Base-by-base conservation (phyloP, 2,888 invertebrate genomes). In the Craniophora ligustri region DNA sequence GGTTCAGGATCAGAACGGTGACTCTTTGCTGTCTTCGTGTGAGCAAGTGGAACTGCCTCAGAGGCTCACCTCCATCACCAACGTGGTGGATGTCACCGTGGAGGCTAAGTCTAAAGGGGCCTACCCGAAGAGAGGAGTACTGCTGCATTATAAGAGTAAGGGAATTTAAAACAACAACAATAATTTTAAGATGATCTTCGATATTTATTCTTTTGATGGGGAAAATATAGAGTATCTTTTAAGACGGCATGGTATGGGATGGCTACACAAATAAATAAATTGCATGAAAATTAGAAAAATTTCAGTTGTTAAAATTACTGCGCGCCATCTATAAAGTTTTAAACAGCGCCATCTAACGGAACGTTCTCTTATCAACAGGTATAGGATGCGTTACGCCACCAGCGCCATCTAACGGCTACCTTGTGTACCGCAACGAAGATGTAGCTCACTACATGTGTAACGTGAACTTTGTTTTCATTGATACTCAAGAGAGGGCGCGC, bases 371-470 rank as follows among this genome's bases (percentile, higher is more conserved):
- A 23, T 18, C 74, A 72, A 41, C 87, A 96, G 96, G 95, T 79
- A 84, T 96, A 54, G 96, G 96, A 47, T 97, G 97, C 81, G 94
- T 95, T 10, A 95, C 95, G 21, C 90, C 95, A 23, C 76, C 88
- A 75, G 88, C 95, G 77, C 97, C 97, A 74, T 92, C 94, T 81
- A 94, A 95, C 85, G 96, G 96, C 38, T 95, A 95, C 81, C 82
- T 96, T 10, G 95, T 95, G 76, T 95, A 95, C 84, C 94, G 95
- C 73, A 96, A 95, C 72, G 93, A 94, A 51, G 94, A 95, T 32
- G 91, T 94, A 38, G 96, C 95, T 23, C 95, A 95, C 75, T 96
- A 95, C 87, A 94, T 95, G 86, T 97, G 97, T 86, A 95, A 95
- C 72, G 93, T 95, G 41, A 95, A 95, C 50, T 95, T 89, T 76